Base-by-base conservation (phyloP, 2,113 vertebrate genomes). In the Paralichthys olivaceus region DNA sequence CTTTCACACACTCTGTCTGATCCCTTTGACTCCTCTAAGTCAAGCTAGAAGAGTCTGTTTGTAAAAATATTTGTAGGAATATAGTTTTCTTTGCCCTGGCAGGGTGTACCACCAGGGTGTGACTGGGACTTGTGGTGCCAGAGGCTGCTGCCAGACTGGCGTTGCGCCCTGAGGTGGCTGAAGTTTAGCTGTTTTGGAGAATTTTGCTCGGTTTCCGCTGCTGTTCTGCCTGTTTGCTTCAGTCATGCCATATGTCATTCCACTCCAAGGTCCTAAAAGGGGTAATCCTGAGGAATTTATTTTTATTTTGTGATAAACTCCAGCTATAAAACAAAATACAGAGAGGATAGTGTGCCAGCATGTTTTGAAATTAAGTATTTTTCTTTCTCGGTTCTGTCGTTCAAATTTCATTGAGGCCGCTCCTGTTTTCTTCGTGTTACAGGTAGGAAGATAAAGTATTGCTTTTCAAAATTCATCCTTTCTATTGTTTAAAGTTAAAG, bases 41-140 rank as follows among this genome's bases (percentile, higher is more conserved):
- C 20, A 14, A 34, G 34, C 62, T 74, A 61, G 80, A 70, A 58
- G 25, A 64, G 66, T 61, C 53, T 22, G 26, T 7, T 4, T 19
- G 34, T 40, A 26, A n/a, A 54, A 15, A 32, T 68, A 61, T 34
- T 9, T 69, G 75, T 71, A 7, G 25, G 74, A 7, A 32, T 7
- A 3, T 7, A 32, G 7, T 47, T 47, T 4, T 47, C 17, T 4
- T 19, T 19, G 45, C 61, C 51, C 45, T 84, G 62, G 71, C 49
- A 54, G 77, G 80, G 61, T 57, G 69, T 59, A 62, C 64, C 75
- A 73, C 59, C 1, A 67, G 67, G 61, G 71, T 85, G 83, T 80
- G 72, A 83, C 75, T 79, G 77, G 66, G 63, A 71, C 69, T 43
- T 32, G 51, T 64, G 77, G 83, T 87, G 90, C 90, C 88, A 75